A percentile compares a stretch with the other conserved stretches of the same genome.
phyloP scores from a whole-genome alignment of 1,140 invertebrate genomes.

The Oedothorax gibbosus region DNA sequence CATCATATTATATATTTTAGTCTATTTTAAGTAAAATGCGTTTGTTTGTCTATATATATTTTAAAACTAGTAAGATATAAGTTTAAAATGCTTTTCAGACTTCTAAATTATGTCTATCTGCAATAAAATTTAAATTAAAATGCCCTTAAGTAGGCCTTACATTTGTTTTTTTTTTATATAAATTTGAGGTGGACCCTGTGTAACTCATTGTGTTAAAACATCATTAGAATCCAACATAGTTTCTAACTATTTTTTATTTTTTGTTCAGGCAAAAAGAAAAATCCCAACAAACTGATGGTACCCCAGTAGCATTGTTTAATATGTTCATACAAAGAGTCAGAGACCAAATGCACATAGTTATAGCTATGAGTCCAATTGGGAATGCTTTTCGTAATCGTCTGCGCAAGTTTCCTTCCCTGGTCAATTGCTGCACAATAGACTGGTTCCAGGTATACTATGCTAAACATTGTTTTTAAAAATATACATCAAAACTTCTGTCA shows the following conservation, averaged over 20 bases:
- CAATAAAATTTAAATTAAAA: no score
- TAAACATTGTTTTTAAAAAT: not conserved
- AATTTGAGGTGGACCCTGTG: no score
- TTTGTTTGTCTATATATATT: no score
- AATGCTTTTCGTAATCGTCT: constrained; percentile 83
- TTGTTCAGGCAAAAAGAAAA: constrained; percentile 69
- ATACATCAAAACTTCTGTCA: no score
- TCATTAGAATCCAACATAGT: not conserved
- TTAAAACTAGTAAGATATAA: no score
- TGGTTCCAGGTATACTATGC: constrained; percentile 86
- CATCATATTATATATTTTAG: no score
- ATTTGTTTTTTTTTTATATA: no score
- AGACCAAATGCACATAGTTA: constrained; percentile 91
- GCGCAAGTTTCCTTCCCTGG: constrained; percentile 92
- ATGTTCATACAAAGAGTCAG: constrained; percentile 89
- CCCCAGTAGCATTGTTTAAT: constrained; percentile 89
- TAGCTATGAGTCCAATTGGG: constrained; percentile 94
- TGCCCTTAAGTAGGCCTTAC: no score
- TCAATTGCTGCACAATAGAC: constrained; percentile 97
- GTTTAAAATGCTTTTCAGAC: no score
- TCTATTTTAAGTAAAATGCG: no score
- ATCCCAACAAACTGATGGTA: constrained; percentile 83
- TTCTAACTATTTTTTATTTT: constrained; percentile 8
- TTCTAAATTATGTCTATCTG: no score
- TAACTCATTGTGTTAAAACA: not conserved